Percentiles rank a stretch among this genome's conserved stretches.
These are phyloP conservation scores for Crocidura indochinensis DNA, from an alignment of 2,797 vertebrate genomes.

Conservation along the genomic window DNA sequence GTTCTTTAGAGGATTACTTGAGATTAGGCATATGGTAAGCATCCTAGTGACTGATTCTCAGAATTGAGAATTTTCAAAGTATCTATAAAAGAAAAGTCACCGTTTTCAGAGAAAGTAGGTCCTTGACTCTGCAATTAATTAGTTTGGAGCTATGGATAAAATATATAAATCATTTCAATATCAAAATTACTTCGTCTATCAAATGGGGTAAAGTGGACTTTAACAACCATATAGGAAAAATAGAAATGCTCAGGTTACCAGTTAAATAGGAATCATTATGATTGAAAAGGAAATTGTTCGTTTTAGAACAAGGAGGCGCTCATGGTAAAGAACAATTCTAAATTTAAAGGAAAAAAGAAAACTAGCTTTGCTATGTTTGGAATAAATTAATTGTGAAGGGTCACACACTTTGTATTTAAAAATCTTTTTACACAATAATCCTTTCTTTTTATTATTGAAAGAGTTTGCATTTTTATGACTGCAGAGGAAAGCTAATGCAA, in stretches of 20 bases:
- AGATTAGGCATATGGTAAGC: slow-evolving; percentile 3
- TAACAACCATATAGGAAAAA: slow-evolving; percentile 49
- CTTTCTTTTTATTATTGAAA: slow-evolving; percentile 65
- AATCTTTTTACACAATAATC: slow-evolving; percentile 54
- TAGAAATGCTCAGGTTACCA: slow-evolving; percentile 53
- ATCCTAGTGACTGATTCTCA: not conserved
- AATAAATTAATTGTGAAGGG: slow-evolving; percentile 45
- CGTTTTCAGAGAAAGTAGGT: not conserved
- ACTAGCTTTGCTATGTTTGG: slow-evolving; percentile 17
- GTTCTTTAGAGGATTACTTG: slow-evolving; percentile 36
- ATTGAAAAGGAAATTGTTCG: slow-evolving; percentile 57
- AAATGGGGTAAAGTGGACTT: slow-evolving; percentile 18
- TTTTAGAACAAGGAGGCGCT: slow-evolving; percentile 44
- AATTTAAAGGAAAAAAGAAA: slow-evolving; percentile 46
- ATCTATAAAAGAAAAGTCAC: slow-evolving; percentile 30
- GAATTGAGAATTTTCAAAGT: not conserved
- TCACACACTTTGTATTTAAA: slow-evolving; percentile 10
- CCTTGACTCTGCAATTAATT: not conserved
- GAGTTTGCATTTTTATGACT: slow-evolving; percentile 58
- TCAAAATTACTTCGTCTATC: slow-evolving; percentile 56
- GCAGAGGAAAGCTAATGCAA: slow-evolving; percentile 45
- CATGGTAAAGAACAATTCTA: slow-evolving; percentile 38
- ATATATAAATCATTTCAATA: not conserved
- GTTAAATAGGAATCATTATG: slow-evolving; percentile 19
- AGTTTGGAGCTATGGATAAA: not conserved